phyloP scores from a whole-genome alignment of 2,797 vertebrate genomes.

The Erpetoichthys calabaricus region DNA sequence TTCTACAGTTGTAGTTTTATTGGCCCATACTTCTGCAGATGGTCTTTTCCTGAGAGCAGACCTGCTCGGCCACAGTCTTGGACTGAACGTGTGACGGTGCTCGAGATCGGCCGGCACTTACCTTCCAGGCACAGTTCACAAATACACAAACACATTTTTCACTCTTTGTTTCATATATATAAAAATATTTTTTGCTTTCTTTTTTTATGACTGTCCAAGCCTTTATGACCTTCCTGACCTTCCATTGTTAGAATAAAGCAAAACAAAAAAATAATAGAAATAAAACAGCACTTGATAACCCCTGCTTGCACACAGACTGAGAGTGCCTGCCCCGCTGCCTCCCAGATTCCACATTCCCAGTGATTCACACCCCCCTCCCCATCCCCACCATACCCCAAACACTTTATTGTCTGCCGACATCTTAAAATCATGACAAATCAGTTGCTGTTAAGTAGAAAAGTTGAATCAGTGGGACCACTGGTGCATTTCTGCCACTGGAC shows the following conservation, averaged over 20 bases:
- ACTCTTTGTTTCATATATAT: too few species aligned
- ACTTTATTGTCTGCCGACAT: too few species aligned
- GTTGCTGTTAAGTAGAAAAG: too few species aligned
- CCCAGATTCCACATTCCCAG: constrained; percentile 7
- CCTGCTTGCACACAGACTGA: constrained; percentile 39
- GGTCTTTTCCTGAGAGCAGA: too few species aligned
- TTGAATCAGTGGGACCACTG: too few species aligned
- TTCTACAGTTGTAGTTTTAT: too few species aligned
- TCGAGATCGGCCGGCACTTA: constrained; percentile 70
- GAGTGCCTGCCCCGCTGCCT: constrained; percentile 12
- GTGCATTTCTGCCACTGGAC: too few species aligned
- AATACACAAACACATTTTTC: too few species aligned
- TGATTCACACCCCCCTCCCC: not conserved
- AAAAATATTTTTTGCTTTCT: constrained; percentile 13
- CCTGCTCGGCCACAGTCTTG: constrained; percentile 21
- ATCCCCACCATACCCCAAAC: too few species aligned
- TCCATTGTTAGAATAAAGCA: constrained; percentile 14
- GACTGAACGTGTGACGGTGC: constrained; percentile 53
- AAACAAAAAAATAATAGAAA: constrained; percentile 11
- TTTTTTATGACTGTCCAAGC: constrained; percentile 48
- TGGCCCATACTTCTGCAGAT: too few species aligned
- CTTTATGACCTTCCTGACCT: constrained; percentile 61
- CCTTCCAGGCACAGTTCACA: constrained; percentile 52
- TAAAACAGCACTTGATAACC: constrained; percentile 34
- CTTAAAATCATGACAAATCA: too few species aligned